phyloP scores from a whole-genome alignment of 2,797 vertebrate species.

The Sebastes taczanowskii region DNA sequence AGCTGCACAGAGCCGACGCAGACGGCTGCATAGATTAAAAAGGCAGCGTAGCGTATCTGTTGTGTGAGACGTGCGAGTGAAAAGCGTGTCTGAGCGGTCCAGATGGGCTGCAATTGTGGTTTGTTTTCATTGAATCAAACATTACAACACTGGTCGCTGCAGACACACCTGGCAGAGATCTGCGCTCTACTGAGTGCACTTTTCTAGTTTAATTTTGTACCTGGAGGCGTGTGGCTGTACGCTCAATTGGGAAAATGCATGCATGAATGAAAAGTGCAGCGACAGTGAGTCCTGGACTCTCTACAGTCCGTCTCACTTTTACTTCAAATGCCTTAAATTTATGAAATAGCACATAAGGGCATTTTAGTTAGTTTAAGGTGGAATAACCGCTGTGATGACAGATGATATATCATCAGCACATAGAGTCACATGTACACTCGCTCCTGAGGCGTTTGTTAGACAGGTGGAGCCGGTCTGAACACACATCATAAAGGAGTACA shows the following conservation, averaged over 20 bases:
- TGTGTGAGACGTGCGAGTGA: background rate
- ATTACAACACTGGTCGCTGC: background rate
- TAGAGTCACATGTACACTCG: background rate
- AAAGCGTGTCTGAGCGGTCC: background rate
- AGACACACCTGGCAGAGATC: background rate
- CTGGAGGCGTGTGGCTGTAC: background rate
- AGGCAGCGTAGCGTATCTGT: background rate
- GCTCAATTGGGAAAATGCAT: background rate
- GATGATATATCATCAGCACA: background rate
- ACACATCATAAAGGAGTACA: background rate
- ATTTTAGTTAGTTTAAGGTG: background rate
- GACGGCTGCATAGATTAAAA: background rate
- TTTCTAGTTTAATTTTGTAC: background rate
- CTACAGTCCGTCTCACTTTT: background rate
- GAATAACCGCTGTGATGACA: background rate
- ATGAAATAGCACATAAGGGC: background rate
- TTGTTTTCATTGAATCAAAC: background rate
- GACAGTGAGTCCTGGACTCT: background rate
- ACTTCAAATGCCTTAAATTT: background rate
- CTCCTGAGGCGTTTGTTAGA: background rate
- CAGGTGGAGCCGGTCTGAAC: conserved; percentile 38
- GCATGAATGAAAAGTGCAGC: background rate
- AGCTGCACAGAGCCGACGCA: background rate
- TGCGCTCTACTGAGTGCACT: background rate
- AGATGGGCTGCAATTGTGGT: background rate